These are phyloP conservation scores for Hyles euphorbiae DNA, from an alignment of 1,140 invertebrate species.

Conservation along the genomic window DNA sequence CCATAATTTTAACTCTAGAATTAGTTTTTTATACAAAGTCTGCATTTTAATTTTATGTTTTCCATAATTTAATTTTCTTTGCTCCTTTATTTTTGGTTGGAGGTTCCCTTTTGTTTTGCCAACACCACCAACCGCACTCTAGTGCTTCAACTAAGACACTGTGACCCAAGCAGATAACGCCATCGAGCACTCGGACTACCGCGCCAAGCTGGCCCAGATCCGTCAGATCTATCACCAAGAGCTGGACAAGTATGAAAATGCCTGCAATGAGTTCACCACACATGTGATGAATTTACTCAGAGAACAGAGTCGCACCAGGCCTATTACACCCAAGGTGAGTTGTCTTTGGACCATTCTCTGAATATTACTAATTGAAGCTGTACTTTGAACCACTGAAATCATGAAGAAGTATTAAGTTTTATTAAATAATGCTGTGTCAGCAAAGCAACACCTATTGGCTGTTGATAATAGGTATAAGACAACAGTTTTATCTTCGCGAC, in stretches of 20 bases:
- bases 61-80: too few species aligned
- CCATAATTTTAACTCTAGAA: too few species aligned
- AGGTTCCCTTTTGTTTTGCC: not conserved
- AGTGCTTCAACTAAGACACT: not conserved
- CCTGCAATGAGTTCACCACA: slow-evolving; percentile 99
- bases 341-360: not conserved
- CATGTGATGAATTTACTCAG: slow-evolving; percentile 99
- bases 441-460: too few species aligned
- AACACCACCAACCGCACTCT: not conserved
- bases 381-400: too few species aligned
- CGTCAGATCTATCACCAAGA: slow-evolving; percentile 99
- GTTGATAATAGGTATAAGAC: too few species aligned
- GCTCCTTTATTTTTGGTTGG: too few species aligned
- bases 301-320: slow-evolving; percentile 97
- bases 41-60: too few species aligned
- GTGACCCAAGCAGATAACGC: slow-evolving; percentile 90
- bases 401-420: too few species aligned
- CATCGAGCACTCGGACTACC: slow-evolving; percentile 99
- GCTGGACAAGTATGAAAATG: slow-evolving; percentile 99
- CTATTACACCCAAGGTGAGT: slow-evolving; percentile 86
- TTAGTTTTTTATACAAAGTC: too few species aligned
- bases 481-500: too few species aligned
- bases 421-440: too few species aligned
- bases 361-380: not conserved
- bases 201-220: slow-evolving; percentile 99